A percentile compares a stretch with the other conserved stretches of the same genome.
These are phyloP conservation scores for Cotesia typhae DNA, from an alignment of 1,140 invertebrate species.

Conservation along the genomic window DNA sequence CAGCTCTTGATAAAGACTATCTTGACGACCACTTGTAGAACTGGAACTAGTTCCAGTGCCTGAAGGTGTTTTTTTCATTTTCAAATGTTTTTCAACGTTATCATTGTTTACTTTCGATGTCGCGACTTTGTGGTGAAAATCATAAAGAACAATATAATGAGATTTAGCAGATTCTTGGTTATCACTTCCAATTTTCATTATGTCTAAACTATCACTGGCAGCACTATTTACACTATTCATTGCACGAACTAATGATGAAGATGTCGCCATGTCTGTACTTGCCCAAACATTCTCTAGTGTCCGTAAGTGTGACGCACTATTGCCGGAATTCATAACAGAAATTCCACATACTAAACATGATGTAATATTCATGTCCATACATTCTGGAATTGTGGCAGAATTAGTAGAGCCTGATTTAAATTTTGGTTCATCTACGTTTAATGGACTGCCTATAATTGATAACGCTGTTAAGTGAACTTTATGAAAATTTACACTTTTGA, in stretches of 20 bases:
- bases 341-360: conserved; percentile 65
- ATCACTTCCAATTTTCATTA: conserved; percentile 63
- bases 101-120: conserved; percentile 49
- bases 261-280: conserved; percentile 56
- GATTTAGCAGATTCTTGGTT: conserved; percentile 50
- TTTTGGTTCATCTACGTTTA: conserved; percentile 44
- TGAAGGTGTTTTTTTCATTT: conserved; percentile 61
- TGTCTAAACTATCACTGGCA: conserved; percentile 62
- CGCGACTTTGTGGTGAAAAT: conserved; percentile 66
- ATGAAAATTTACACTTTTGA: conserved; percentile 49
- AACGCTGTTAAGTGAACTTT: conserved; percentile 64
- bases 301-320: conserved; percentile 51
- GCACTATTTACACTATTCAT: conserved; percentile 73
- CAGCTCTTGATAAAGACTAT: conserved; percentile 61
- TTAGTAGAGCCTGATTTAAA: conserved; percentile 38
- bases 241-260: conserved; percentile 67
- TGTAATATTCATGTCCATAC: conserved; percentile 49
- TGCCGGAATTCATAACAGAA: conserved; percentile 49
- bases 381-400: conserved; percentile 32
- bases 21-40: conserved; percentile 59
- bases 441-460: conserved; percentile 62
- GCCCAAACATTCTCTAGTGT: conserved; percentile 64
- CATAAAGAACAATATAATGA: conserved; percentile 69
- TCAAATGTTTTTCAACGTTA: conserved; percentile 52
- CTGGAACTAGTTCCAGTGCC: conserved; percentile 65